phyloP scores from a whole-genome alignment of 1,140 invertebrate genomes.

The Drosophila setifemur region DNA sequence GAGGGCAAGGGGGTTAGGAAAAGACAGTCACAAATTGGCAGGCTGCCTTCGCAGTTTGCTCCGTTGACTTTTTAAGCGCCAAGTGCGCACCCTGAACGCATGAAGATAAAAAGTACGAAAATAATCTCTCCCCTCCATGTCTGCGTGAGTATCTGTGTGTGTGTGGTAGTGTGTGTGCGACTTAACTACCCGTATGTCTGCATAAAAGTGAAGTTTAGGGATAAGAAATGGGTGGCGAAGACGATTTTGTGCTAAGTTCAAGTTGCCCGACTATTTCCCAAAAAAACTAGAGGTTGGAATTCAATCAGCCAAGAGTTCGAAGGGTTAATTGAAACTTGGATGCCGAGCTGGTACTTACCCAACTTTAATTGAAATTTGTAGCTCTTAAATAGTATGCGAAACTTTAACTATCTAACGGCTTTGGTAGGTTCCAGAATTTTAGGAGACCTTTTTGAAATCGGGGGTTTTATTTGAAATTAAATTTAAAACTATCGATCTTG shows the following conservation, averaged over 20 bases:
- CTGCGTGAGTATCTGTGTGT: neutral
- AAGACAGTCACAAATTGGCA: conserved; percentile 58
- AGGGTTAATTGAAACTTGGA: conserved; percentile 40
- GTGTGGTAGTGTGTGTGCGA: conserved; percentile 5
- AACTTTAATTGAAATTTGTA: conserved; percentile 36
- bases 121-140: conserved; percentile 35
- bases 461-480: neutral
- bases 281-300: conserved; percentile 23
- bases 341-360: conserved; percentile 6
- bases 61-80: conserved; percentile 56
- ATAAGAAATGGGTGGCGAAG: conserved; percentile 12
- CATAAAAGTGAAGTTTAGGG: conserved; percentile 47
- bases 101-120: conserved; percentile 48
- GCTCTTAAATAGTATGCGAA: conserved; percentile 5
- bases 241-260: conserved; percentile 34
- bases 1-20: conserved; percentile 27
- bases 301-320: conserved; percentile 48
- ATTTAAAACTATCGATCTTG: neutral
- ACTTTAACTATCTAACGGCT: neutral
- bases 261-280: conserved; percentile 11
- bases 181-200: conserved; percentile 51
- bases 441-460: neutral
- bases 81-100: conserved; percentile 56
- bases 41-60: conserved; percentile 54
- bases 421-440: neutral